A percentile compares a stretch with the other conserved stretches of the same genome.
phyloP scores from a whole-genome alignment of 2,113 vertebrate species.

The Myrmecophaga tridactyla region DNA sequence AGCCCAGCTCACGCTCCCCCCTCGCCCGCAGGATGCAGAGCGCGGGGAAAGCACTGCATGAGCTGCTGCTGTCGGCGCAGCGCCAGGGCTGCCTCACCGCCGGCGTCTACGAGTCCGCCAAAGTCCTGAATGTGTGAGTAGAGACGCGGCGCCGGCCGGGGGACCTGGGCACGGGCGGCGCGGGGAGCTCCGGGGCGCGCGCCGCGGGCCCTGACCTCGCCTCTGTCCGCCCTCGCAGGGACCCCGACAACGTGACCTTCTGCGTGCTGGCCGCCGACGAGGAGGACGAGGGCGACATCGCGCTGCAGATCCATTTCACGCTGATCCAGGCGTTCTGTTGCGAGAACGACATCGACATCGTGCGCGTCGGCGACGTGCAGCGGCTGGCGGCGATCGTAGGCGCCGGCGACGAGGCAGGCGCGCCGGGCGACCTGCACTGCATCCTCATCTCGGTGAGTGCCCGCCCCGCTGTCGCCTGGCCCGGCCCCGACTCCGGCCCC shows the following conservation, averaged over 20 bases:
- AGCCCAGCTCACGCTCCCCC: conserved; percentile 55
- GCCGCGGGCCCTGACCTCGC: background rate
- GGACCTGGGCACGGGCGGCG: background rate
- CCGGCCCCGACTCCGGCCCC: background rate
- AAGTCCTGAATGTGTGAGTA: conserved; percentile 99
- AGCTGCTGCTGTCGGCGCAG: conserved; percentile 92
- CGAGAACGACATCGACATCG: conserved; percentile 97
- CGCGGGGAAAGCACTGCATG: conserved; percentile 92
- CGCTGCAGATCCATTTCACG: conserved; percentile 98
- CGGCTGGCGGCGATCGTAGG: conserved; percentile 91
- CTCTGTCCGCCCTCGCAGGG: conserved; percentile 80
- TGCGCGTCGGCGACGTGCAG: conserved; percentile 92
- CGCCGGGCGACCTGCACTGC: conserved; percentile 94
- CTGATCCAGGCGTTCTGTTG: conserved; percentile 99
- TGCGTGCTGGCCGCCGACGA: conserved; percentile 94
- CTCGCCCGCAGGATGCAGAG: conserved; percentile 87
- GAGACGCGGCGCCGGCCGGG: background rate
- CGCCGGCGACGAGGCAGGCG: conserved; percentile 85
- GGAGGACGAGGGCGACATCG: conserved; percentile 96
- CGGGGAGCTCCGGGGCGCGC: rapidly evolving
- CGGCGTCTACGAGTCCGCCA: conserved; percentile 97
- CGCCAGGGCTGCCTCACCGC: conserved; percentile 95
- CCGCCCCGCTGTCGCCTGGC: background rate
- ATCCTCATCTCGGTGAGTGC: conserved; percentile 95
- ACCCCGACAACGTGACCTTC: conserved; percentile 96